Percentiles rank a stretch among this genome's conserved stretches.
Conservation (phyloP, 2,797 vertebrate genomes). For the Notolepis coatsorum region DNA sequence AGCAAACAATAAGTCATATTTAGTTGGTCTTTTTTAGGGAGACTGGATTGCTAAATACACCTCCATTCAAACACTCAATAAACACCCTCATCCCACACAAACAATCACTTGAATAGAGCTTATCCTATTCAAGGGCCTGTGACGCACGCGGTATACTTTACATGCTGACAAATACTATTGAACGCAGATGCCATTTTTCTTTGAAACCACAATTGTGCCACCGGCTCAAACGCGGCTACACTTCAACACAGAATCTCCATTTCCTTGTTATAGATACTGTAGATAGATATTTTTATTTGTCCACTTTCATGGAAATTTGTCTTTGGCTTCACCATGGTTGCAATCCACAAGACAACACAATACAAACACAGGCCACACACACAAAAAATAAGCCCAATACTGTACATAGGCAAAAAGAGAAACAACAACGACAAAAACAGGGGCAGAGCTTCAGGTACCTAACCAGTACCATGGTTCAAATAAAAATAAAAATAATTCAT, state of each 20-base stretch:
- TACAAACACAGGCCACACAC: no score
- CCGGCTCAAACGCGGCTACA: constrained; percentile 42
- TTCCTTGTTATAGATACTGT: constrained; percentile 15
- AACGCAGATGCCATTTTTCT: constrained; percentile 23
- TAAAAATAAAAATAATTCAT: no score
- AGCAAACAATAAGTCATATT: no score
- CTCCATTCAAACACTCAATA: constrained; percentile 15
- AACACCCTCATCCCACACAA: constrained; percentile 29
- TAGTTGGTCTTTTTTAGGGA: constrained; percentile 19
- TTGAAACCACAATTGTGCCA: constrained; percentile 44
- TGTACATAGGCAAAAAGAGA: no score
- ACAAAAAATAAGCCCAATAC: no score
- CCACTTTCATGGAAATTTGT: no score
- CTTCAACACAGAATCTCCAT: constrained; percentile 65
- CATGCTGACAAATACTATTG: constrained; percentile 37
- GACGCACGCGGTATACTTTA: constrained; percentile 20
- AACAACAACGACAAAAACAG: no score
- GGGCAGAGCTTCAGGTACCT: no score
- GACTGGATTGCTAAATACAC: constrained; percentile 6
- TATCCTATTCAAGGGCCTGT: constrained; percentile 16
- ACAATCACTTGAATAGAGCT: constrained; percentile 25
- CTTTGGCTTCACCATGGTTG: no score
- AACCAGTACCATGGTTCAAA: no score
- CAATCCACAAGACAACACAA: no score
- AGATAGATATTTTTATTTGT: no score